Evolutionary conservation across 2,113 vertebrate genomes (phyloP), one percentile per base, ranked within the genome.

Genomic region (Caranx melampygus): DNA sequence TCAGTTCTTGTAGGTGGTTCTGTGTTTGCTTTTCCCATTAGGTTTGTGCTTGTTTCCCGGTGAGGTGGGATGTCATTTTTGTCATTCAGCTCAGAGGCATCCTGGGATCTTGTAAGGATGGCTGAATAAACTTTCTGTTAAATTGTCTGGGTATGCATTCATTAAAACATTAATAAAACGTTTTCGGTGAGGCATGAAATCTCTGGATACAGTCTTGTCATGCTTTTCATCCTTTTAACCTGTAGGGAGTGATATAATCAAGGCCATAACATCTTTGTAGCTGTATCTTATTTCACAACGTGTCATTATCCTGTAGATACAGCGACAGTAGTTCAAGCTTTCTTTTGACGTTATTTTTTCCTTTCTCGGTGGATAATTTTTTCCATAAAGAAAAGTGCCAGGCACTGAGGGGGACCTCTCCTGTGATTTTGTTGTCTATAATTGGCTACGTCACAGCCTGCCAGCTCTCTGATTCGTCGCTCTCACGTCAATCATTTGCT

Each of bases 121-220:
- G 47, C 54, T 90, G 49, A 94, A 92, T 93, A 90, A 88, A 90
- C 55, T 58, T 77, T 82, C 21, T 80, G 61, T 55, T 87, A 37
- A 69, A 81, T 63, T 64, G 11, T 37, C 6, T 4, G 11, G 5
- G 10, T 45, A 6, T 87, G 13, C 3, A 66, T 54, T 61, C 26
- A 45, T 80, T 72, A 40, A 8, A 40, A 34, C 10, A 42, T 34
- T 5, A 31, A 35, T 31, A 33, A 63, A 82, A 45, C 16, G 12
- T 21, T 67, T 79, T 26, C 6, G 51, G 0, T 26, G 16, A 37
- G 3, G 20, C 12, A 2, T 31, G 7, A n/a, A 8, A 3, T 33
- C 42, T 75, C 11, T 42, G 31, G 14, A 33, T 10, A 6, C 14
- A 45, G 5, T 18, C 60, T 57, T 11, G 75, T 88, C 10, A 65